These are phyloP conservation scores for Drosophila mulleri DNA, from an alignment of 2,888 invertebrate species.

Conservation along the genomic window DNA sequence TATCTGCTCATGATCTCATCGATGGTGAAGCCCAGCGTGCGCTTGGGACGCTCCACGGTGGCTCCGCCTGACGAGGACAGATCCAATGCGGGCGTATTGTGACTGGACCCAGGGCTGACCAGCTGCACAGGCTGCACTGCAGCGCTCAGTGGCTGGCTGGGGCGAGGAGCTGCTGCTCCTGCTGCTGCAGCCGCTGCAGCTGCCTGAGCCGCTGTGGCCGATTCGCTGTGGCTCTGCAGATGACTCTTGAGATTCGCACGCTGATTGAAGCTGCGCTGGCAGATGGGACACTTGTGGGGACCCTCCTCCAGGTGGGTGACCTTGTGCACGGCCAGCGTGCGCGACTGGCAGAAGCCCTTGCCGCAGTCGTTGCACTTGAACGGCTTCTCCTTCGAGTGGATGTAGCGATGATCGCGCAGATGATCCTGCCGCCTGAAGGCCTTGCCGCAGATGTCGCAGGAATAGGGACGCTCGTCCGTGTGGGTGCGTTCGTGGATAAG, in stretches of 20 bases:
- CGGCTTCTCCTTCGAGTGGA: constrained; percentile 99
- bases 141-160: constrained; percentile 65
- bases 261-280: constrained; percentile 95
- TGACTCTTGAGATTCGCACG: constrained; percentile 96
- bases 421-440: constrained; percentile 98
- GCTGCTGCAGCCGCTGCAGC: constrained; percentile 33
- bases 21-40: constrained; percentile 91
- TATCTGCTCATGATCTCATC: constrained; percentile 95
- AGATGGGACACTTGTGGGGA: constrained; percentile 96
- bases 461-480: constrained; percentile 98
- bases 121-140: constrained; percentile 63
- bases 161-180: constrained; percentile 21
- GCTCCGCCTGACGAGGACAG: constrained; percentile 86
- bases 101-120: constrained; percentile 31
- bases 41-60: constrained; percentile 85
- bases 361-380: constrained; percentile 98
- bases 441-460: constrained; percentile 98
- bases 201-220: constrained; percentile 37
- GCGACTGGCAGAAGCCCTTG: constrained; percentile 98
- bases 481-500: constrained; percentile 98
- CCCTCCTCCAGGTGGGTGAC: constrained; percentile 97
- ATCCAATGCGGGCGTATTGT: constrained; percentile 85
- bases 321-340: constrained; percentile 98
- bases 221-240: constrained; percentile 91
- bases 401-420: constrained; percentile 96